Percentiles rank a stretch among this genome's conserved stretches.
Evolutionary conservation across 2,888 invertebrate genomes (phyloP).

Genomic region (Limnephilus marmoratus): DNA sequence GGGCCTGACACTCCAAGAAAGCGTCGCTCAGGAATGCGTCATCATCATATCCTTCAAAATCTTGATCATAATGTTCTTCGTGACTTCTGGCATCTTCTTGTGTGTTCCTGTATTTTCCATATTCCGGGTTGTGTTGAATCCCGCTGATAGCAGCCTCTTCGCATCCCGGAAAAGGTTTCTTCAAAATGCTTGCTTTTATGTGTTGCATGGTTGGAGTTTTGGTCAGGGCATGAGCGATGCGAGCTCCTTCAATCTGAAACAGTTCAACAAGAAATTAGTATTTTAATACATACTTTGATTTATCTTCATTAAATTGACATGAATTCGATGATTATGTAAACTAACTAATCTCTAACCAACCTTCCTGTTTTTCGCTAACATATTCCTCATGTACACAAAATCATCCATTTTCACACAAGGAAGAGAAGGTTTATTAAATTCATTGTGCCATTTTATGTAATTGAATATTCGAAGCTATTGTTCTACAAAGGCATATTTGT

Average conservation of each 20-base stretch:
- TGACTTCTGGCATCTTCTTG: not conserved
- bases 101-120: not conserved
- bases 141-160: constrained; percentile 66
- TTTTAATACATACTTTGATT: too few relatives aligned
- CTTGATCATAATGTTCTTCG: not conserved
- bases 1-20: constrained; percentile 86
- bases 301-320: too few relatives aligned
- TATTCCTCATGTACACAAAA: not conserved
- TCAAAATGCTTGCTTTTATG: constrained; percentile 81
- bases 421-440: too few relatives aligned
- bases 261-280: not conserved
- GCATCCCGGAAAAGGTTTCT: constrained; percentile 82
- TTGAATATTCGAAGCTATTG: not conserved
- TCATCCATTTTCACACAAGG: not conserved
- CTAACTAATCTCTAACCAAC: too few relatives aligned
- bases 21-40: constrained; percentile 82
- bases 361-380: too few relatives aligned
- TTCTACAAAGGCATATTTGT: not conserved
- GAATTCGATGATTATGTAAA: too few relatives aligned
- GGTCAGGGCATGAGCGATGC: constrained; percentile 80
- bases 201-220: constrained; percentile 79
- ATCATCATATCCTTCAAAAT: constrained; percentile 66
- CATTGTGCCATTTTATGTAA: not conserved
- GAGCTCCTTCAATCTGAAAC: constrained; percentile 84
- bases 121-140: not conserved